Evolutionary conservation across 2,797 vertebrate species (phyloP).

Genomic region (Pyrrhura leucotis): DNA sequence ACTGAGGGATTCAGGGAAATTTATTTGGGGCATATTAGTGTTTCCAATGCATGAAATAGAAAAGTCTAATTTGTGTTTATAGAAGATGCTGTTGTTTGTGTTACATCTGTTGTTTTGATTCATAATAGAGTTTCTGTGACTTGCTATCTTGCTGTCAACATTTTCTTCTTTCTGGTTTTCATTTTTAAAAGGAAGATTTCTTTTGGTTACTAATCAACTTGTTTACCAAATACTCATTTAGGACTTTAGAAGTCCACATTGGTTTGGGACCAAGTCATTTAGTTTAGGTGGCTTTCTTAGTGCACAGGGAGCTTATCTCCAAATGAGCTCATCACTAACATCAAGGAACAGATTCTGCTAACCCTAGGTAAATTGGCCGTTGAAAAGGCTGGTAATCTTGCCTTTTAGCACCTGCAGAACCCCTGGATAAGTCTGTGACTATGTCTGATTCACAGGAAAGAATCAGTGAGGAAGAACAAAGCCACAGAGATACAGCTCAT

Average conservation of each 20-base stretch:
- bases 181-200: background rate
- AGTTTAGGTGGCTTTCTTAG: background rate
- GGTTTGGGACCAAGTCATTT: background rate
- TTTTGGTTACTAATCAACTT: background rate
- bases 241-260: background rate
- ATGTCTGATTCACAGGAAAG: background rate
- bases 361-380: background rate
- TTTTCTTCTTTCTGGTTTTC: slow-evolving; percentile 6
- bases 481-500: background rate
- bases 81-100: slow-evolving; percentile 21
- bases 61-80: slow-evolving; percentile 22
- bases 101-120: slow-evolving; percentile 38
- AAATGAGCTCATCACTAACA: background rate
- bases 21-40: slow-evolving; percentile 25
- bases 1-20: background rate
- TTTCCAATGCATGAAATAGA: slow-evolving; percentile 14
- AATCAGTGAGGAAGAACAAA: background rate
- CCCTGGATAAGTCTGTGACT: background rate
- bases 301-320: background rate
- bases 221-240: slow-evolving; percentile 24
- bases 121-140: background rate
- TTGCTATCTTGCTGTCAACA: background rate
- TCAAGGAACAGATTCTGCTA: background rate
- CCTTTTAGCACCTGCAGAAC: background rate
- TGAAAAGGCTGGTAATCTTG: background rate